Conservation (phyloP, 2,113 vertebrate species). For the Cottus gobio region DNA sequence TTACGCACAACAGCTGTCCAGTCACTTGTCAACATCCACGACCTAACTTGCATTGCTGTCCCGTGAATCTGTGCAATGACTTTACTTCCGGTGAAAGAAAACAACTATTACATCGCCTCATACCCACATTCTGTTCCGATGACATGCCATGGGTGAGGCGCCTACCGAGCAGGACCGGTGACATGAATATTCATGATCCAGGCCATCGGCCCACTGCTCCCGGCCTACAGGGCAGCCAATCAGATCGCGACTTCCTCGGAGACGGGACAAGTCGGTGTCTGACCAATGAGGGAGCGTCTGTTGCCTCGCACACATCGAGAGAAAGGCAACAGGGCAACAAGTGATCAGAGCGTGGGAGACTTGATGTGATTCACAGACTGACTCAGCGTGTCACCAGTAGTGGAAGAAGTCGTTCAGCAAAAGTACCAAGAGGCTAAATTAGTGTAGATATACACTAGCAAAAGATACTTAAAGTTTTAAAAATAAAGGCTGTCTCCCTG, state of each 20-base stretch:
- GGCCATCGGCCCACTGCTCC: constrained; percentile 76
- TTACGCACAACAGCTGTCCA: constrained; percentile 15
- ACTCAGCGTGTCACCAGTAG: too few relatives aligned
- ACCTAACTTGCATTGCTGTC: background rate
- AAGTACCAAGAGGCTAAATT: background rate
- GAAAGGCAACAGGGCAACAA: constrained; percentile 24
- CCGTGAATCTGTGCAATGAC: background rate
- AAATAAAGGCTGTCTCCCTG: background rate
- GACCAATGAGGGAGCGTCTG: constrained; percentile 33
- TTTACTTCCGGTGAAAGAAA: constrained; percentile 15
- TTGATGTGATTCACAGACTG: background rate
- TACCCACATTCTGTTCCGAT: constrained; percentile 60
- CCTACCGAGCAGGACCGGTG: background rate
- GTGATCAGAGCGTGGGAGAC: background rate
- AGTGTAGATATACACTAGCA: background rate
- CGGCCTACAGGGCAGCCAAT: constrained; percentile 57
- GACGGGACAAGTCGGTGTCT: constrained; percentile 32
- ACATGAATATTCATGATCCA: constrained; percentile 74
- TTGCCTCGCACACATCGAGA: background rate
- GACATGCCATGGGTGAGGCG: constrained; percentile 36
- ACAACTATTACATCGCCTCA: constrained; percentile 26
- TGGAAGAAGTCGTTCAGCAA: background rate
- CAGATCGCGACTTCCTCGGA: constrained; percentile 13
- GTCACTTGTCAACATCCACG: background rate
- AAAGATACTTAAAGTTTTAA: background rate